Evolutionary conservation across 2,888 invertebrate species (phyloP).

Genomic region (Zootermopsis nevadensis): DNA sequence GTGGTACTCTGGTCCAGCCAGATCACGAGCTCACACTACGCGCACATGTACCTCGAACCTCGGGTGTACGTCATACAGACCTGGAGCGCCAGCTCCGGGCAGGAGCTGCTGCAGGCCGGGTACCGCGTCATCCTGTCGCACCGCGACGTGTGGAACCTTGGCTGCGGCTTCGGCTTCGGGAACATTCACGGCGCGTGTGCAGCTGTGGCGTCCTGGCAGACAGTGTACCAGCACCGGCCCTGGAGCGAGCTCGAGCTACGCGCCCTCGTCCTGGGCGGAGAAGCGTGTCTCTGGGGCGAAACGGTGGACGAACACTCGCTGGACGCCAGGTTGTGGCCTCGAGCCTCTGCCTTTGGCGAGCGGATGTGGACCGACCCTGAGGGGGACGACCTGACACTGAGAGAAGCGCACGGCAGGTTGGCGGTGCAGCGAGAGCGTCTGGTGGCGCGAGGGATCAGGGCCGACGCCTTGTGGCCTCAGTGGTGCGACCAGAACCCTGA

Average conservation of each 20-base stretch:
- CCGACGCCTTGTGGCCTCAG: constrained; percentile 58
- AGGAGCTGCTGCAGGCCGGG: constrained; percentile 65
- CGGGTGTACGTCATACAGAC: constrained; percentile 74
- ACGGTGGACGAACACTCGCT: constrained; percentile 58
- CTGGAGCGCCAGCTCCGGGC: constrained; percentile 86
- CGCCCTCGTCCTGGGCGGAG: constrained; percentile 62
- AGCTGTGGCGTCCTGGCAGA: constrained; percentile 56
- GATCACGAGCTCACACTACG: constrained; percentile 53
- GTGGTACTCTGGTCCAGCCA: constrained; percentile 78
- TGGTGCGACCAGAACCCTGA: constrained; percentile 64
- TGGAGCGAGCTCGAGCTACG: constrained; percentile 59
- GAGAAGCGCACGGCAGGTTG: constrained; percentile 55
- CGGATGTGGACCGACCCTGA: constrained; percentile 58
- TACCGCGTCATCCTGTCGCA: constrained; percentile 59
- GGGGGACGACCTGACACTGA: constrained; percentile 43
- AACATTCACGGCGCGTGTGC: constrained; percentile 53
- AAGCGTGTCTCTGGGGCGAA: constrained; percentile 62
- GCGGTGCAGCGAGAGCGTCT: constrained; percentile 58
- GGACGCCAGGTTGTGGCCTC: constrained; percentile 59
- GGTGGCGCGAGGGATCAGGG: constrained; percentile 57
- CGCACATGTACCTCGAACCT: constrained; percentile 54
- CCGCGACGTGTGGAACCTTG: constrained; percentile 59
- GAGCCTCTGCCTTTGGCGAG: constrained; percentile 59
- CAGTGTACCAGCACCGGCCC: constrained; percentile 49
- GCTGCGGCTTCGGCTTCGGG: constrained; percentile 57